A percentile compares a stretch with the other conserved stretches of the same genome.
Conservation (phyloP, 2,113 vertebrate genomes). For the Dipodomys stephensi region DNA sequence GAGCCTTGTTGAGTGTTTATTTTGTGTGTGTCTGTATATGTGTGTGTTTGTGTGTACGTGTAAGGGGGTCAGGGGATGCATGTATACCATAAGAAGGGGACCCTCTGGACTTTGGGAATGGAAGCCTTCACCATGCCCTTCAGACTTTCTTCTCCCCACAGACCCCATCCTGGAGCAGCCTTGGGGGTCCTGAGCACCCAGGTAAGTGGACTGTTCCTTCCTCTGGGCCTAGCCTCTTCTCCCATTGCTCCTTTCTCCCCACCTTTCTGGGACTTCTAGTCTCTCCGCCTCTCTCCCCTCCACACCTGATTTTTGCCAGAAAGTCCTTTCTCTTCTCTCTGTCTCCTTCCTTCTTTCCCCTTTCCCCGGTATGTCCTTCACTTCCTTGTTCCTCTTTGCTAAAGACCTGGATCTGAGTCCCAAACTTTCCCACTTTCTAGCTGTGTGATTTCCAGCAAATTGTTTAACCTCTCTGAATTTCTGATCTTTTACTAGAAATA, state of each 20-base stretch:
- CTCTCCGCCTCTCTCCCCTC: not conserved
- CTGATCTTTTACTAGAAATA: not conserved
- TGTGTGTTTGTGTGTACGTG: no score
- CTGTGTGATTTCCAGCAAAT: slow-evolving; percentile 44
- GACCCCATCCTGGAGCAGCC: slow-evolving; percentile 34
- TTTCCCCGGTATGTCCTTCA: not conserved
- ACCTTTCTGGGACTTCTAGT: not conserved
- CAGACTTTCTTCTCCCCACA: slow-evolving; percentile 43
- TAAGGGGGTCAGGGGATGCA: no score
- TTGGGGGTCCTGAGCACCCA: not conserved
- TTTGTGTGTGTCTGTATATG: no score
- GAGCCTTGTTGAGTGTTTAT: no score
- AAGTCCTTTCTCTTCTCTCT: not conserved
- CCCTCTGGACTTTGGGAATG: not conserved
- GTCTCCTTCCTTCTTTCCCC: not conserved
- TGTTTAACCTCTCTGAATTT: slow-evolving; percentile 41
- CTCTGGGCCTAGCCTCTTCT: not conserved
- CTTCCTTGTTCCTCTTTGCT: not conserved
- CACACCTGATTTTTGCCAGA: not conserved
- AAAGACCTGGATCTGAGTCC: not conserved
- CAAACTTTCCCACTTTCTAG: not conserved
- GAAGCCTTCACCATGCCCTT: not conserved
- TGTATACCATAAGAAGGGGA: not conserved
- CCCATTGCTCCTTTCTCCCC: not conserved
- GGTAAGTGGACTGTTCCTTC: not conserved